These are phyloP conservation scores for Cydia pomonella DNA, from an alignment of 1,140 invertebrate species.

Conservation along the genomic window DNA sequence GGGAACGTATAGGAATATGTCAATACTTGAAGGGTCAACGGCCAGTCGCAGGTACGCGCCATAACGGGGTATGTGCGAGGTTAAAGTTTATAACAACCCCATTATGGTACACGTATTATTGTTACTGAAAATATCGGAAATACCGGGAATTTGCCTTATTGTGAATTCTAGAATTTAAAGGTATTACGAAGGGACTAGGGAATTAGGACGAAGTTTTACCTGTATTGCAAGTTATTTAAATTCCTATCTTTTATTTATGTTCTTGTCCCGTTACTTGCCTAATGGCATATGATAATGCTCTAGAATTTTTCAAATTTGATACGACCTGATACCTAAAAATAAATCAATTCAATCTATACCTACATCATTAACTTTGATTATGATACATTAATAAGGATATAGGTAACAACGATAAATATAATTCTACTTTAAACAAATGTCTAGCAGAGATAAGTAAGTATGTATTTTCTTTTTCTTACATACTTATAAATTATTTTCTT, in stretches of 20 bases:
- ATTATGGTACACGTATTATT: constrained; percentile 31
- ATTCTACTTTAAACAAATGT: too few species aligned
- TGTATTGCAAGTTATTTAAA: background rate
- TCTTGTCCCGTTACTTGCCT: background rate
- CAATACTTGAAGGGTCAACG: constrained; percentile 77
- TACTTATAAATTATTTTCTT: too few species aligned
- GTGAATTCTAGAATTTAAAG: background rate
- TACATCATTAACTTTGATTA: too few species aligned
- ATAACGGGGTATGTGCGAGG: constrained; percentile 53
- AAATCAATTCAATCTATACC: too few species aligned
- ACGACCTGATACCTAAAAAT: too few species aligned
- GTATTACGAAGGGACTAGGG: too few species aligned
- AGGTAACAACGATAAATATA: too few species aligned
- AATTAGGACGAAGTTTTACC: background rate
- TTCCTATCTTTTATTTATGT: background rate
- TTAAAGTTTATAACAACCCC: constrained; percentile 31
- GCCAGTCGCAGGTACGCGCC: constrained; percentile 67
- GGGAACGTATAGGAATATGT: constrained; percentile 79
- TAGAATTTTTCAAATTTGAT: background rate
- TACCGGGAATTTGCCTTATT: background rate
- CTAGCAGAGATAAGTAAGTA: too few species aligned
- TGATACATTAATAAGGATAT: too few species aligned
- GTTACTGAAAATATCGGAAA: constrained; percentile 24
- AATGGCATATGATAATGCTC: background rate
- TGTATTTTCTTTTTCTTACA: too few species aligned